phyloP scores from a whole-genome alignment of 2,888 invertebrate genomes.

The Cephus pulcher region DNA sequence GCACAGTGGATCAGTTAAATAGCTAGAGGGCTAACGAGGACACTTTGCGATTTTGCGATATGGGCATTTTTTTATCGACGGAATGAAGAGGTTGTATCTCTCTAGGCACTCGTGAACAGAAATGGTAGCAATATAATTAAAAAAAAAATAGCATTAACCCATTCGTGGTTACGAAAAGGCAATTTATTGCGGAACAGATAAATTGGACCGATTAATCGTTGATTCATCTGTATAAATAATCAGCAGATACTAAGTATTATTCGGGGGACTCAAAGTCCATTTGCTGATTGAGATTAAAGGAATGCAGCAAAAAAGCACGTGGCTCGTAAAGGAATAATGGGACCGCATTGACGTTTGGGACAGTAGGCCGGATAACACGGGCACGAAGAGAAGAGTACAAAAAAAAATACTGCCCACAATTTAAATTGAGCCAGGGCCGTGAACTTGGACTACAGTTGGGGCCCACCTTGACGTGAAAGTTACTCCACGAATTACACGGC shows the following conservation, averaged over 20 bases:
- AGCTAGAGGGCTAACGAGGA: not conserved
- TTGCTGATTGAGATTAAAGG: not conserved
- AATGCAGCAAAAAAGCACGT: not conserved
- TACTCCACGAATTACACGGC: constrained; percentile 10
- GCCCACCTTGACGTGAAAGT: constrained; percentile 20
- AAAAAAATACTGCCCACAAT: not conserved
- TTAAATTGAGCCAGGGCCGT: constrained; percentile 14
- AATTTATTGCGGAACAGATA: not conserved
- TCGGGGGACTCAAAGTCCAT: not conserved
- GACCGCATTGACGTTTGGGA: not conserved
- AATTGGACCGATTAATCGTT: not conserved
- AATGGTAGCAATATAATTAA: no score
- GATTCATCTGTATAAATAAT: not conserved
- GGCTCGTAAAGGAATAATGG: not conserved
- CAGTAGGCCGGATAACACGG: not conserved
- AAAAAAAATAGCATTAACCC: no score
- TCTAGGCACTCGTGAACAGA: not conserved
- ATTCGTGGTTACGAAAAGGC: no score
- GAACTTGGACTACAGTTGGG: constrained; percentile 19
- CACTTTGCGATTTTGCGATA: not conserved
- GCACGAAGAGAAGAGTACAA: not conserved
- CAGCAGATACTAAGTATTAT: not conserved
- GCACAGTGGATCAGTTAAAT: not conserved
- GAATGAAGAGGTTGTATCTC: not conserved
- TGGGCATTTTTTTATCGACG: not conserved